Conservation (phyloP, 2,113 vertebrate species). For the Cryptomyrus ogoouensis region DNA sequence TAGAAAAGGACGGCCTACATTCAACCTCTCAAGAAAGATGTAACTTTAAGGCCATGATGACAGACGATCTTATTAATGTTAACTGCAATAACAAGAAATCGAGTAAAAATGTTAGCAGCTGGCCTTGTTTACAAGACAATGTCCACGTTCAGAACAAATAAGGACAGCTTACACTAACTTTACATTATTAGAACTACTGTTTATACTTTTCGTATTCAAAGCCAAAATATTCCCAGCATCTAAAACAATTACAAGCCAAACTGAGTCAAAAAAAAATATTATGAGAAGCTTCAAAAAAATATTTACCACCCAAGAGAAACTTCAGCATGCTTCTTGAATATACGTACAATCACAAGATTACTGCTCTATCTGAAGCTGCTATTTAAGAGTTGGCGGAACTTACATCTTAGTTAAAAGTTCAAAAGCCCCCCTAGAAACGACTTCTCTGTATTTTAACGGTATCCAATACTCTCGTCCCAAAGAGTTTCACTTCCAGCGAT, state of each 20-base stretch:
- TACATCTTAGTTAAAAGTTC: neutral
- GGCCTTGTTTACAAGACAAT: neutral
- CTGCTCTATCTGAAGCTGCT: neutral
- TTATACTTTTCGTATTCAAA: neutral
- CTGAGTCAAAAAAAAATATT: neutral
- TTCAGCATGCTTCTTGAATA: neutral
- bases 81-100: neutral
- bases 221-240: constrained; percentile 12
- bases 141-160: neutral
- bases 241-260: neutral
- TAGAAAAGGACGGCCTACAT: neutral
- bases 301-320: neutral
- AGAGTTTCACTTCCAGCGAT: neutral
- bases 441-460: neutral
- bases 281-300: neutral
- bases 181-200: neutral
- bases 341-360: neutral
- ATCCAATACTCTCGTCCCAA: neutral
- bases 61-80: neutral
- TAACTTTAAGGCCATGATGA: neutral
- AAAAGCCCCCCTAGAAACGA: neutral
- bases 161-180: neutral
- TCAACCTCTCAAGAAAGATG: neutral
- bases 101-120: neutral
- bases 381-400: neutral